Evolutionary conservation across 35 echinoderm and acorn worm genomes (phyloP), one percentile per base, ranked within the genome.

Genomic region (Ophiothrix spiculata): DNA sequence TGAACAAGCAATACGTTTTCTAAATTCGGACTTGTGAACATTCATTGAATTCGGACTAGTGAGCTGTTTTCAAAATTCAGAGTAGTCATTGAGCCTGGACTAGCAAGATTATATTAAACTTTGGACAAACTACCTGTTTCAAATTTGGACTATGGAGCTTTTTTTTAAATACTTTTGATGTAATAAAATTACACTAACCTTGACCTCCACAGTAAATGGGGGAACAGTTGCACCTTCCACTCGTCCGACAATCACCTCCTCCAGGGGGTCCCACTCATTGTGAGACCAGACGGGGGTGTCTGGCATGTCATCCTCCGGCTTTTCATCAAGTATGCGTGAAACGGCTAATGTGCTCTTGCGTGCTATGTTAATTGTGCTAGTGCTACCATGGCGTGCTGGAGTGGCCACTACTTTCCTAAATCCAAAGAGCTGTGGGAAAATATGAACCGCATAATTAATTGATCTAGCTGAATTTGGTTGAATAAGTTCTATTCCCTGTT

Each of bases 251-350:
- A 97, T 97, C 23, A 97, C 83, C 35, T 97, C 94, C 74, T 97
- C 94, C 80, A 97, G 64, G 28, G 90, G 90, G 45, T 97, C 94
- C 94, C 94, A 97, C 46, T 92, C 94, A 56, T 97, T 97, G 84
- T 92, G 77, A 4, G 94, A 97, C 31, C 87, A 86, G 15, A 97
- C 94, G 0, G 94, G 94, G 46, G 90, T 75, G 0, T n/a, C 6
- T 6, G 33, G 29, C 39, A 35, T 69, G 31, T 84, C 35, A 45
- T 35, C 34, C 16, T 25, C 45, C 4, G 54, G 8, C 39, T 69
- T 10, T 10, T 69, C 60, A 69, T 69, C 60, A 69, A 69, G 23
- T 69, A 54, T 8, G 60, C 60, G 4, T 4, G 60, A 69, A 69
- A 69, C 60, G 23, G 60, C 60, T 69, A 69, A 69, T 25, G 60